Evolutionary conservation across 2,113 vertebrate species (phyloP).

Genomic region (Crocuta crocuta): DNA sequence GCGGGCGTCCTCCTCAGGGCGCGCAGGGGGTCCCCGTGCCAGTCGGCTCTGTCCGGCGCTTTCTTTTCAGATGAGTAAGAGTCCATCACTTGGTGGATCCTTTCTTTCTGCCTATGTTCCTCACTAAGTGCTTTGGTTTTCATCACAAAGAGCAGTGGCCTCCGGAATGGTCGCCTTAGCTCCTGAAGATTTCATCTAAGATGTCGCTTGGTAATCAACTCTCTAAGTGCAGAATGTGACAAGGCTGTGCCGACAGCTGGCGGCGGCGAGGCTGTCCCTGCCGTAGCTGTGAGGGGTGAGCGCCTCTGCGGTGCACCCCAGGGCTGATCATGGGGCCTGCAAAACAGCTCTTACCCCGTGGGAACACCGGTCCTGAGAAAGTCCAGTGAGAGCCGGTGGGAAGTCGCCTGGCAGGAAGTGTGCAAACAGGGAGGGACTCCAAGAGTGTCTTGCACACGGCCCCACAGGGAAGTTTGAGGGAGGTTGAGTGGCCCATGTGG

Average conservation of each 20-base stretch:
- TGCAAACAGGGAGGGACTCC: not conserved
- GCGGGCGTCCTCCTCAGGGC: not conserved
- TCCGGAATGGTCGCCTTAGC: not conserved
- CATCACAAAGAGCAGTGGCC: not conserved
- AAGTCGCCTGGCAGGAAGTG: accelerated
- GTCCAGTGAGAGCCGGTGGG: not conserved
- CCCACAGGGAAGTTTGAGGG: not conserved
- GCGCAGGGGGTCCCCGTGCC: not conserved
- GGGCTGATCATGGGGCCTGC: accelerated
- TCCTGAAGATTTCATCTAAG: not conserved
- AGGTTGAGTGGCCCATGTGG: accelerated
- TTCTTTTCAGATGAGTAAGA: not conserved
- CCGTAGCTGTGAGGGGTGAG: accelerated
- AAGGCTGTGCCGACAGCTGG: not conserved
- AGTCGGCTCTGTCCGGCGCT: not conserved
- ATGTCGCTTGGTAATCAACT: too few species aligned
- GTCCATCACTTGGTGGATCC: not conserved
- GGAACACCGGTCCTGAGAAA: not conserved
- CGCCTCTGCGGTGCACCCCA: not conserved
- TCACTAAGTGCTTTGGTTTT: not conserved
- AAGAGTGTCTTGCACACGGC: accelerated
- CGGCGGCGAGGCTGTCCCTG: accelerated
- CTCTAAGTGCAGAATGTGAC: not conserved
- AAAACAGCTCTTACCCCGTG: too few species aligned
- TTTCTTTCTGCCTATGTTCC: not conserved